phyloP scores from a whole-genome alignment of 2,888 invertebrate genomes.

The Frankliniella fusca region DNA sequence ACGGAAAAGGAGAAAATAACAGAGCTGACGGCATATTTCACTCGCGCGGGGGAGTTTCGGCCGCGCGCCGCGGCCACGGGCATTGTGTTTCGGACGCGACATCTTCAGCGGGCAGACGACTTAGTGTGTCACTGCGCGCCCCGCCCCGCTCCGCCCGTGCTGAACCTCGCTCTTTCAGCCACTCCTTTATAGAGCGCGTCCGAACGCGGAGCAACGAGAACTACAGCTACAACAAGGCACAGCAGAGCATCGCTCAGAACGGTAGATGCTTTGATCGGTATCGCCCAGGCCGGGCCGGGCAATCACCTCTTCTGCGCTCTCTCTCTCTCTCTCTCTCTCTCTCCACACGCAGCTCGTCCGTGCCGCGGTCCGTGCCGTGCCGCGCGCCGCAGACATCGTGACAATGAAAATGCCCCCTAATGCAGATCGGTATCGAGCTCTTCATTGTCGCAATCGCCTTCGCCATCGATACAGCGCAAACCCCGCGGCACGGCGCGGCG shows the following conservation, averaged over 20 bases:
- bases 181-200: too few relatives aligned
- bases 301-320: too few relatives aligned
- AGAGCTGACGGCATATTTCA: background rate
- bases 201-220: too few relatives aligned
- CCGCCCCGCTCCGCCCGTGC: too few relatives aligned
- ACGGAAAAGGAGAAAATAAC: background rate
- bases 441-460: slow-evolving; percentile 38
- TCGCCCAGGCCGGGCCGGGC: too few relatives aligned
- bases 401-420: slow-evolving; percentile 6
- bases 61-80: background rate
- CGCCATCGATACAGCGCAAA: slow-evolving; percentile 36
- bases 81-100: background rate
- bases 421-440: slow-evolving; percentile 12
- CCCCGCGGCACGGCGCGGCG: slow-evolving; percentile 35
- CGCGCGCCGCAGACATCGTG: background rate
- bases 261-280: too few relatives aligned
- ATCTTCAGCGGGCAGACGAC: too few relatives aligned
- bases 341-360: background rate
- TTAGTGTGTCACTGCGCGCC: background rate
- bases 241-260: too few relatives aligned
- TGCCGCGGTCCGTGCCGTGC: background rate
- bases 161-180: too few relatives aligned
- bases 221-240: too few relatives aligned
- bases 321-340: too few relatives aligned
- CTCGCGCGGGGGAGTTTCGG: background rate